Conservation (phyloP, 2,113 vertebrate genomes). For the Sakesphorus luctuosus region DNA sequence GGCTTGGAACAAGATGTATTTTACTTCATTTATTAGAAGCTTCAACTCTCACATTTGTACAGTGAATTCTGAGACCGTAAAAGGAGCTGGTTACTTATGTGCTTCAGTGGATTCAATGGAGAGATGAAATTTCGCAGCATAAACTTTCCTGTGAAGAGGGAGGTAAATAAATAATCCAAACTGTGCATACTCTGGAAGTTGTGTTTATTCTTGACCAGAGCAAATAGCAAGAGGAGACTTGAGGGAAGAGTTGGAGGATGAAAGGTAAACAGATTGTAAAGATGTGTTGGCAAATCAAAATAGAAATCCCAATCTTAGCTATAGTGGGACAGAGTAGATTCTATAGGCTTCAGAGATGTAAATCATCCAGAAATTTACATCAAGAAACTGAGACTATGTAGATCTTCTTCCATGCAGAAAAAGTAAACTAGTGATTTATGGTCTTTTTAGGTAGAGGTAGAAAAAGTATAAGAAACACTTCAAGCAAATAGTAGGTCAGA, state of each 20-base stretch:
- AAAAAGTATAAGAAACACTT: not conserved
- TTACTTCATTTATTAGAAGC: not conserved
- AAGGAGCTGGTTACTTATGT: not conserved
- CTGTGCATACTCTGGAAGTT: not conserved
- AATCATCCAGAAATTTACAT: not conserved
- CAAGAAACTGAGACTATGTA: not conserved
- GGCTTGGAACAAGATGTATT: not conserved
- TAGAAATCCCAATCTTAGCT: not conserved
- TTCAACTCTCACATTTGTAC: not conserved
- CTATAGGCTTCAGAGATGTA: not conserved
- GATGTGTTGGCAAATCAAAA: not conserved
- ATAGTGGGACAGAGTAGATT: not conserved
- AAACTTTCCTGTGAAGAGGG: not conserved
- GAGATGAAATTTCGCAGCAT: not conserved
- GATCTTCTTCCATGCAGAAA: not conserved
- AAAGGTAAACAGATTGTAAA: not conserved
- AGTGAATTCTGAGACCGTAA: not conserved
- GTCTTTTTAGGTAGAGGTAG: not conserved
- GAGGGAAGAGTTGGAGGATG: not conserved
- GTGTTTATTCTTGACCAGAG: not conserved
- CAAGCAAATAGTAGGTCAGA: not conserved
- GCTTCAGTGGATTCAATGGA: not conserved
- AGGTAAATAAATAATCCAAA: constrained; percentile 16
- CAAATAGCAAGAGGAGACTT: not conserved
- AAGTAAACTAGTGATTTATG: not conserved